phyloP scores from a whole-genome alignment of 2,797 vertebrate genomes.

The Potorous gilbertii region DNA sequence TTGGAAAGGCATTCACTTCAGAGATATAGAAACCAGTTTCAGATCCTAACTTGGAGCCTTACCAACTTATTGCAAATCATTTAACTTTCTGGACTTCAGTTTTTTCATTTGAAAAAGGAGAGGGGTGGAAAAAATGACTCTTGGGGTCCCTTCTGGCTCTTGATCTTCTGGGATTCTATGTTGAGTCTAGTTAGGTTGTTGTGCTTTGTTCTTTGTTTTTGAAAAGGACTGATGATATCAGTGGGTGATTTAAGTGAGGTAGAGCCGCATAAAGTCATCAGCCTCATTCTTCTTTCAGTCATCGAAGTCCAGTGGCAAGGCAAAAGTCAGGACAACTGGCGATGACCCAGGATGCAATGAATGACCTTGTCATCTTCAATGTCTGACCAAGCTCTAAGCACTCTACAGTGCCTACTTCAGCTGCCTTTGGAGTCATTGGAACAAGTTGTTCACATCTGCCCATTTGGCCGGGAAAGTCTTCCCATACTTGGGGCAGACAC shows the following conservation, averaged over 20 bases:
- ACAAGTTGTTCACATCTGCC: too few relatives aligned
- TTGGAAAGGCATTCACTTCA: background rate
- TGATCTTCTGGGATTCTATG: background rate
- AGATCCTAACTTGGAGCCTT: background rate
- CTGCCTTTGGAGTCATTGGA: too few relatives aligned
- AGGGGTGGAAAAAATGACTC: background rate
- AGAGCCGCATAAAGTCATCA: background rate
- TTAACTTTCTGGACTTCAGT: background rate
- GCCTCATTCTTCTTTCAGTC: background rate
- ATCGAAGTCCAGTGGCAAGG: background rate
- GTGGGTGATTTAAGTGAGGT: background rate
- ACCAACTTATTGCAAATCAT: background rate
- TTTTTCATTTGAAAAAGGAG: background rate
- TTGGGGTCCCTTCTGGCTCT: background rate
- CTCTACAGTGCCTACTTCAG: too few relatives aligned
- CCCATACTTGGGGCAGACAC: too few relatives aligned
- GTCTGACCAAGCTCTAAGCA: too few relatives aligned
- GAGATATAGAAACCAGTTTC: background rate
- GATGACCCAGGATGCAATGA: too few relatives aligned
- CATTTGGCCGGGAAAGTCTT: too few relatives aligned
- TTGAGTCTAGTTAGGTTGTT: background rate
- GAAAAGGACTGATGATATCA: background rate
- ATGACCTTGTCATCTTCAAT: too few relatives aligned
- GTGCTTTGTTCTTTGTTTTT: background rate
- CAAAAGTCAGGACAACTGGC: background rate